Base-by-base conservation (phyloP, 2,797 vertebrate species). In the Liparis tanakae region DNA sequence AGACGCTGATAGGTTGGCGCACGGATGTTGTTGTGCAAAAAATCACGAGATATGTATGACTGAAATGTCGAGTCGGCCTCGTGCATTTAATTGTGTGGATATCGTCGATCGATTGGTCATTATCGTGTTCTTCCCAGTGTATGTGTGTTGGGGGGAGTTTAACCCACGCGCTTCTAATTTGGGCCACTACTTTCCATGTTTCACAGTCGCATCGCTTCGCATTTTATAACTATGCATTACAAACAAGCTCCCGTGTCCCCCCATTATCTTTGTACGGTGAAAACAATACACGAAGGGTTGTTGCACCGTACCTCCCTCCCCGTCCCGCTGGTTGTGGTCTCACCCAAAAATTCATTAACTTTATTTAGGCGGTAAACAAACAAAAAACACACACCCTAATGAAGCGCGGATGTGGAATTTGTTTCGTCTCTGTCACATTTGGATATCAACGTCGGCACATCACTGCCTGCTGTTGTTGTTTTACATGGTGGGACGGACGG, bases 31-130 rank as follows among this genome's bases (percentile, higher is more conserved):
- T 78, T 85, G 74, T 81, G 81, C 66, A 84, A 76, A 30, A 72
- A 80, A 72, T 74, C 82, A 63, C 57, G 68, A 76, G 80, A 76
- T 80, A 61, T 79, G 75, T 65, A 71, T 59, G 53, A 37, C 15
- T 6, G 58, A 60, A 76, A 43, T 15, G 58, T 54, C 10, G 70
- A 64, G 53, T 30, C 55, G 25, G 43, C 30, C 15, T 14, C 43
- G 65, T 46, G 20, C 73, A 76, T 81, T 81, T 66, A 81, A 51
- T 85, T 78, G 76, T 55, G 60, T 67, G 67, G 65, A 67, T 64
- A 72, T 60, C 78, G 81, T 75, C 83, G 80, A 91, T 91, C 84
- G 88, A 92, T 91, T 85, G 87, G 80, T 85, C 81, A 76, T 88
- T 83, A 89, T 62, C 50, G 82, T 85, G 90, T 82, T 87, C 85